Conservation (phyloP, 2,113 vertebrate species). For the Amphiprion percula region DNA sequence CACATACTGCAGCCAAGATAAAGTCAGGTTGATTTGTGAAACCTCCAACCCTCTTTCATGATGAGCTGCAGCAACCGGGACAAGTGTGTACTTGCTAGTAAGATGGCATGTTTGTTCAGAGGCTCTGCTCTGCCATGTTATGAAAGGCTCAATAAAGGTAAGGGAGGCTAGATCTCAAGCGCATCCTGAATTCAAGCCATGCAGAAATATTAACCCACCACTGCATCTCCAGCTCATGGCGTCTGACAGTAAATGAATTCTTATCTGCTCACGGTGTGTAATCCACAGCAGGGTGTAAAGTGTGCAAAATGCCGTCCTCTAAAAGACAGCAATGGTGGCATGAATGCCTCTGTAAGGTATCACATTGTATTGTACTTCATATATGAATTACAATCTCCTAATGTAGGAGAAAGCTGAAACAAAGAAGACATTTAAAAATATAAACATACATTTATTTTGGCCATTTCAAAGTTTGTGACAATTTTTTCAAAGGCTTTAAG, state of each 20-base stretch:
- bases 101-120: neutral
- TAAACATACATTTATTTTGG: too few species aligned
- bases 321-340: too few species aligned
- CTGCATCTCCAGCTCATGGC: neutral
- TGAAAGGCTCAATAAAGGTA: neutral
- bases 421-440: too few species aligned
- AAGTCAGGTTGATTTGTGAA: neutral
- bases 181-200: slow-evolving; percentile 11
- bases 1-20: neutral
- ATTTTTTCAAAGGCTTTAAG: neutral
- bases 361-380: too few species aligned
- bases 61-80: neutral
- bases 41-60: neutral
- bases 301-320: slow-evolving; percentile 29
- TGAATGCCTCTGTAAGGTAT: too few species aligned
- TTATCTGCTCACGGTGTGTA: too few species aligned
- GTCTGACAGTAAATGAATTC: neutral
- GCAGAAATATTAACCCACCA: neutral
- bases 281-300: neutral
- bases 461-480: too few species aligned
- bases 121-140: too few species aligned
- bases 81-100: neutral
- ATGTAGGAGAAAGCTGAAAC: too few species aligned
- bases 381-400: too few species aligned
- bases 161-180: neutral